Base-by-base conservation (phyloP, 1,140 invertebrate genomes). In the Drosophila murphyi region DNA sequence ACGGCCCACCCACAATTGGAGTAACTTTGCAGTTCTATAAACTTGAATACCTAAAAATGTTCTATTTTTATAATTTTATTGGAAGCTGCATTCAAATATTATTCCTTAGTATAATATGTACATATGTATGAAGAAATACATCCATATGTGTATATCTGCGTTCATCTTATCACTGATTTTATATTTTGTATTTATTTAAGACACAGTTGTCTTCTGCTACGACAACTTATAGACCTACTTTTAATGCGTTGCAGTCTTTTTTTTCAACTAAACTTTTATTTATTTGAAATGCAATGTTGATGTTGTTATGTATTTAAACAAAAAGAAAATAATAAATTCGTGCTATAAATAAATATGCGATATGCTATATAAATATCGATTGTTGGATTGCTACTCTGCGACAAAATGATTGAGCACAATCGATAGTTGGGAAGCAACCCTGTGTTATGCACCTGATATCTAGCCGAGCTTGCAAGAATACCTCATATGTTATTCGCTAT, bases 321-420 rank as follows among this genome's bases (percentile, higher is more conserved):
- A 83, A 83, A 85, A 65, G 63, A 83, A 86, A 83, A 85, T 83
- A 83, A 85, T 82, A 82, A 79, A 82, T 65, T 78, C 50, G 75
- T 65, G 75, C 80, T 68, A 82, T 71, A 82, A 82, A 80, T 76
- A 78, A 73, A 45, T 80, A 63, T 48, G 76, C 67, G 67, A 75
- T 71, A 56, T 32, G 29, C 37, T 52, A 52, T 65, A 34, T 32
- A 34, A 75, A 31, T 60, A 64, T 75, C 65, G 65, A 70, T 74
- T 1, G 48, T 8, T 39, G 45, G 8, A 37, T 41, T 50, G 2
- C 48, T 20, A 12, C n/a, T 20, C 8, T 3, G 20, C 56, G 34
- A 64, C 47, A 52, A 20, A 20, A 20, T 20, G 34, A 39, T 57
- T 39, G 6, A 45, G 5, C 20, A 12, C 31, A n/a, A 75, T 75